phyloP scores from a whole-genome alignment of 2,113 vertebrate genomes.

The Grus americana region DNA sequence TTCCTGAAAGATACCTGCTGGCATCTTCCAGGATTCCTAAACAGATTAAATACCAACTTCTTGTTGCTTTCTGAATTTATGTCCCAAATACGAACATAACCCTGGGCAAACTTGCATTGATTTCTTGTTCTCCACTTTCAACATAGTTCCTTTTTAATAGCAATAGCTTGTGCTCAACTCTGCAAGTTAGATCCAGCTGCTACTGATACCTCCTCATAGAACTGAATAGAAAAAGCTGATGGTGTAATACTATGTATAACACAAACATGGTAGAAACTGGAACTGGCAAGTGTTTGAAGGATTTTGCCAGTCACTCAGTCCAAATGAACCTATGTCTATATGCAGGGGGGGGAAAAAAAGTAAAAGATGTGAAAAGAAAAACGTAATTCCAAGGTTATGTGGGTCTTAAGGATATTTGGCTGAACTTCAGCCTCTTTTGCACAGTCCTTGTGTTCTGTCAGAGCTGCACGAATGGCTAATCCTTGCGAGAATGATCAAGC shows the following conservation, averaged over 20 bases:
- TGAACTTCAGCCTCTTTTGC: background rate
- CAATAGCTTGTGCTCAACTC: background rate
- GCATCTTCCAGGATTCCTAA: background rate
- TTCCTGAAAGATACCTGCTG: background rate
- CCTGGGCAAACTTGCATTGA: background rate
- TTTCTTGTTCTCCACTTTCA: background rate
- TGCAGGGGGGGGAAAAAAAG: background rate
- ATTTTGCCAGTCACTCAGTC: background rate
- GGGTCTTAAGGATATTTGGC: background rate
- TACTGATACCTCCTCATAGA: background rate
- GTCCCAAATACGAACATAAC: background rate
- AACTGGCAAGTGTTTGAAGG: background rate
- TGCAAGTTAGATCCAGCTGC: background rate
- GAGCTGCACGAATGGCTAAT: background rate
- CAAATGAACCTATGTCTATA: background rate
- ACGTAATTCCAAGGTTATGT: background rate
- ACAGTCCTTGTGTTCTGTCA: background rate
- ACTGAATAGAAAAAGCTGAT: background rate
- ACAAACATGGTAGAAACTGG: background rate
- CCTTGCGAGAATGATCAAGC: background rate
- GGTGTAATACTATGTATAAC: background rate
- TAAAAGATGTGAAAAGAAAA: background rate
- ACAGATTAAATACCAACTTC: background rate
- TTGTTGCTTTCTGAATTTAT: background rate
- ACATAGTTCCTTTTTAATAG: background rate